Evolutionary conservation across 2,888 invertebrate species (phyloP).

Genomic region (Psylliodes chrysocephalus): DNA sequence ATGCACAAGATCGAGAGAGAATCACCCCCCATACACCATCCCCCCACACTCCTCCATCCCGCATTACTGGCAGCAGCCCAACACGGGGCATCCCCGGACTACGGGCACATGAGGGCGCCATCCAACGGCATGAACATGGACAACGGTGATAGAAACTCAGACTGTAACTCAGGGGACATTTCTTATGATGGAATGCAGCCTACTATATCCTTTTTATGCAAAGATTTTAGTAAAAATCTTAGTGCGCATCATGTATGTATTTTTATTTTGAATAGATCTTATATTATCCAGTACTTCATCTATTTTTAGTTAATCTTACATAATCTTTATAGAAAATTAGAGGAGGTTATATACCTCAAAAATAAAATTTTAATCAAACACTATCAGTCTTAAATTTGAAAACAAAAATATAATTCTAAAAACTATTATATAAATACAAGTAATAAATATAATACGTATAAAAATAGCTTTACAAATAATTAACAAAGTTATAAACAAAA

Average conservation of each 20-base stretch:
- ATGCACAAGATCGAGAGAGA: constrained; percentile 79
- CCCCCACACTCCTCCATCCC: constrained; percentile 86
- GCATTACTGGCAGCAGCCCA: constrained; percentile 85
- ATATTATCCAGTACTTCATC: not conserved
- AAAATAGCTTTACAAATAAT: too few species aligned
- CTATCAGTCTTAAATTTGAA: not conserved
- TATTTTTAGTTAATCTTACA: not conserved
- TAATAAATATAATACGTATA: too few species aligned
- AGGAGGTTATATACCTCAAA: too few species aligned
- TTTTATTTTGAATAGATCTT: not conserved
- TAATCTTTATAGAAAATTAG: too few species aligned
- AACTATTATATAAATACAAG: too few species aligned
- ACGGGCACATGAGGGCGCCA: constrained; percentile 73
- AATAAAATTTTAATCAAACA: too few species aligned
- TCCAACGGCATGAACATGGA: constrained; percentile 73
- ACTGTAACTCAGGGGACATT: constrained; percentile 92
- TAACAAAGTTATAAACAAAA: too few species aligned
- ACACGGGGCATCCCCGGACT: constrained; percentile 84
- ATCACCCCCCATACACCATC: constrained; percentile 86
- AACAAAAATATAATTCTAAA: too few species aligned
- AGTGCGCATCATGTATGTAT: constrained; percentile 56
- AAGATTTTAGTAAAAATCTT: constrained; percentile 59
- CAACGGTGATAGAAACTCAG: constrained; percentile 86
- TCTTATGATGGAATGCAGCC: constrained; percentile 92
- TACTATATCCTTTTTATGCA: constrained; percentile 93